These are phyloP conservation scores for Idaea dimidiata DNA, from an alignment of 2,888 invertebrate species.

Conservation along the genomic window DNA sequence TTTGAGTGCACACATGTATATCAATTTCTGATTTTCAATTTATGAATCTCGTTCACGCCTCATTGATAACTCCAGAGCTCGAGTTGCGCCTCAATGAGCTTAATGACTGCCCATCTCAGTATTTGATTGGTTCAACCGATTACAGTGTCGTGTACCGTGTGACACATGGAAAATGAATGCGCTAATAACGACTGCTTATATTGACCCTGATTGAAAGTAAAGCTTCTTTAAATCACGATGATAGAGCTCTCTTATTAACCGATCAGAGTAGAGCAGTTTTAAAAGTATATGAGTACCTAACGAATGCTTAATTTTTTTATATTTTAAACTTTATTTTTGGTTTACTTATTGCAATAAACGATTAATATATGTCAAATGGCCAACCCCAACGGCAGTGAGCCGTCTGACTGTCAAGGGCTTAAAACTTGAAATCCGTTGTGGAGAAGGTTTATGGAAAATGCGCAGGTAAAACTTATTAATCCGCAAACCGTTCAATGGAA, in stretches of 20 bases:
- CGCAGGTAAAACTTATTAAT: constrained; percentile 9
- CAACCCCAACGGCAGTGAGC: constrained; percentile 2
- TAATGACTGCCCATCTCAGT: constrained; percentile 52
- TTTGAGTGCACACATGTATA: constrained; percentile 31
- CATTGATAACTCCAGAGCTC: constrained; percentile 48
- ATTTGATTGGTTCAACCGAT: constrained; percentile 51
- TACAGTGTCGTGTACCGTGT: constrained; percentile 28
- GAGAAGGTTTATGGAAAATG: constrained; percentile 12
- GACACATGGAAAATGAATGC: constrained; percentile 56
- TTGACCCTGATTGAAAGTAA: constrained; percentile 38
- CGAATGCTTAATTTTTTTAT: too few relatives aligned
- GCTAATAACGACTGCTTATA: constrained; percentile 44
- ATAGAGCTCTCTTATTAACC: neutral
- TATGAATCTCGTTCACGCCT: constrained; percentile 47
- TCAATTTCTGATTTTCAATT: constrained; percentile 42
- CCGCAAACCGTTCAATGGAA: constrained; percentile 5
- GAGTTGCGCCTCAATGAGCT: constrained; percentile 54
- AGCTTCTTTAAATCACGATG: neutral
- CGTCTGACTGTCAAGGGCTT: constrained; percentile 13
- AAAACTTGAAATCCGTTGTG: constrained; percentile 8
- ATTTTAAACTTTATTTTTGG: neutral
- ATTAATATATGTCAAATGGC: neutral
- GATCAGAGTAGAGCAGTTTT: neutral
- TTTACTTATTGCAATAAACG: neutral
- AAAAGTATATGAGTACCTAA: too few relatives aligned